A percentile compares a stretch with the other conserved stretches of the same genome.
These are phyloP conservation scores for Tetraneura akinire DNA, from an alignment of 1,140 invertebrate genomes.

Conservation along the genomic window DNA sequence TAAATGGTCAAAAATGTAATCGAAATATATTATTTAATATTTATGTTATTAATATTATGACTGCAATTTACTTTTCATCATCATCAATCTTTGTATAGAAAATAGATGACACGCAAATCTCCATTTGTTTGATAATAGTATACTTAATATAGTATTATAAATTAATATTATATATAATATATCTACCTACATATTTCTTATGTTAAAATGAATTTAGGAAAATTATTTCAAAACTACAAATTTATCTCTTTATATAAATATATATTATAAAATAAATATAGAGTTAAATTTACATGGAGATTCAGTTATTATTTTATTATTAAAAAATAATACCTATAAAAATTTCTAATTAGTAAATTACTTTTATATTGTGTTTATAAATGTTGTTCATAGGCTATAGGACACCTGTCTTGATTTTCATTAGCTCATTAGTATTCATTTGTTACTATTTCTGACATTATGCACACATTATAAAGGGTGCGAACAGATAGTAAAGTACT, in stretches of 20 bases:
- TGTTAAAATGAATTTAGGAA: not conserved
- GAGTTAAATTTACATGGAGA: not conserved
- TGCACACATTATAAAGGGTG: conserved; percentile 4
- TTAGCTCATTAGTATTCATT: conserved; percentile 35
- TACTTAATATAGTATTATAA: not conserved
- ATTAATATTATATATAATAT: not conserved
- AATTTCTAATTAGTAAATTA: no score
- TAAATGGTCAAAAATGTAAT: conserved; percentile 9
- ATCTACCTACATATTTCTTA: not conserved
- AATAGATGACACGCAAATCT: conserved; percentile 4
- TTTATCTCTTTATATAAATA: not conserved
- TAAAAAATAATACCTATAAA: not conserved
- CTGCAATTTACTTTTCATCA: not conserved
- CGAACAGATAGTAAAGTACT: not conserved
- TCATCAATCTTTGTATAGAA: conserved; percentile 49
- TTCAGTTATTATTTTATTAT: not conserved
- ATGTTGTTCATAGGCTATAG: no score
- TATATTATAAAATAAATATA: not conserved
- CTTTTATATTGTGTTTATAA: not conserved
- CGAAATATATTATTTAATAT: conserved; percentile 5
- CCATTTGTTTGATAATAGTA: not conserved
- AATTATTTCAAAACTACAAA: not conserved
- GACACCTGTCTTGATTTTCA: conserved; percentile 25
- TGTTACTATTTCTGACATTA: not conserved
- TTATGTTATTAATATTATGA: not conserved